These are phyloP conservation scores for Drosophila teissieri DNA, from an alignment of 1,140 invertebrate species.

Conservation along the genomic window DNA sequence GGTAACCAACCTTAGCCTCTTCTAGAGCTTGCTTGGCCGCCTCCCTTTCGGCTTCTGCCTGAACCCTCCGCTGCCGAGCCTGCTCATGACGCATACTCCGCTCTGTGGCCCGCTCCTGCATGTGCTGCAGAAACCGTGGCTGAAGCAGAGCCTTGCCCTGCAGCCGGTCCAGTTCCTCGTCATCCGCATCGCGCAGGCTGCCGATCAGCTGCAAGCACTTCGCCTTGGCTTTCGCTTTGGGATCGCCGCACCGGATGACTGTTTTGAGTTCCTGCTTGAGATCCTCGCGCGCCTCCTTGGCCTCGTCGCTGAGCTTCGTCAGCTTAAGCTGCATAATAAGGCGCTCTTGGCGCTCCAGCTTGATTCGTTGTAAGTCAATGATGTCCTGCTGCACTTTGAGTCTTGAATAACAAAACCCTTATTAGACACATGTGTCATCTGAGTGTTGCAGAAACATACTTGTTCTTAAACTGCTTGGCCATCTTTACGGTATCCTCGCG, in stretches of 20 bases:
- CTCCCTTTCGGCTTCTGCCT: conserved; percentile 87
- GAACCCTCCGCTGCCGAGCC: conserved; percentile 86
- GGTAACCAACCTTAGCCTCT: conserved; percentile 82
- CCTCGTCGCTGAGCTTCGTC: conserved; percentile 87
- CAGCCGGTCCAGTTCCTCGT: conserved; percentile 79
- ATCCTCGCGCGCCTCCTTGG: conserved; percentile 86
- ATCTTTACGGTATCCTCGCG: conserved; percentile 54
- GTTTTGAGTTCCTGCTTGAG: conserved; percentile 86
- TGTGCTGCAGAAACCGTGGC: conserved; percentile 87
- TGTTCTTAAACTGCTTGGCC: conserved; percentile 79
- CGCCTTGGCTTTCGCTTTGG: conserved; percentile 86
- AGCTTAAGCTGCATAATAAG: conserved; percentile 88
- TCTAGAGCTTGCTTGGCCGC: conserved; percentile 85
- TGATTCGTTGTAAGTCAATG: conserved; percentile 87
- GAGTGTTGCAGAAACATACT: conserved; percentile 42
- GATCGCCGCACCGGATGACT: conserved; percentile 86
- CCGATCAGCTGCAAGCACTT: conserved; percentile 86
- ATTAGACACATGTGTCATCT: not conserved
- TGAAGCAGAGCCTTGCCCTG: conserved; percentile 86
- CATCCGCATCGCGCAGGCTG: conserved; percentile 79
- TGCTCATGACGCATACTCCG: conserved; percentile 87
- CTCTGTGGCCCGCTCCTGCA: conserved; percentile 87
- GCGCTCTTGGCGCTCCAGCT: conserved; percentile 87
- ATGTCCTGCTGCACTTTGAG: conserved; percentile 88
- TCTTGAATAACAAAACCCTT: conserved; percentile 64